phyloP scores from a whole-genome alignment of 2,797 vertebrate genomes.

The Lepilemur septentrionalis region DNA sequence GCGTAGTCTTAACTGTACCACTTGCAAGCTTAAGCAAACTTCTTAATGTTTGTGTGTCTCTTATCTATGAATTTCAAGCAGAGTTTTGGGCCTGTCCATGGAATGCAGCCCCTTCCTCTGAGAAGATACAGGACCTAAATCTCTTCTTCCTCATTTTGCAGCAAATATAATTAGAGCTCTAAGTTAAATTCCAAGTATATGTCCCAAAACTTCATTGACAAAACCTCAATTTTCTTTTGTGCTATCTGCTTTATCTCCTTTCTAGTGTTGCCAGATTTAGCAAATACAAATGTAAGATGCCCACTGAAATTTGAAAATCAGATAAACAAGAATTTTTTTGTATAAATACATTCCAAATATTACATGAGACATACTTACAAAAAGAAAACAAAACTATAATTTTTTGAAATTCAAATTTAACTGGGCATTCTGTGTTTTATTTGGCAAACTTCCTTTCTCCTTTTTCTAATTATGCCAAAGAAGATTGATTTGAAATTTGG shows the following conservation, averaged over 20 bases:
- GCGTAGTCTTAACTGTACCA: neutral
- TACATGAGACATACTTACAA: neutral
- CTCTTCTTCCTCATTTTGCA: neutral
- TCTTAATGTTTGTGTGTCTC: neutral
- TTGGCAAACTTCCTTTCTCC: neutral
- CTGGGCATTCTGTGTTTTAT: neutral
- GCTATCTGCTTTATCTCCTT: neutral
- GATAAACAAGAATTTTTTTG: neutral
- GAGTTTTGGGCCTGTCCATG: neutral
- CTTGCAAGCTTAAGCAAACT: neutral
- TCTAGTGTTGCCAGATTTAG: neutral
- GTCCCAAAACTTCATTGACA: neutral
- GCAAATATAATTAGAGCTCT: neutral
- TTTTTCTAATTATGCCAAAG: neutral
- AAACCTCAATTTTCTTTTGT: neutral
- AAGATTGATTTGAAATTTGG: neutral
- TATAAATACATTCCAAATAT: neutral
- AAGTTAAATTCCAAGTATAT: neutral
- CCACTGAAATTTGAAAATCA: neutral
- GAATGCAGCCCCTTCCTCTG: neutral
- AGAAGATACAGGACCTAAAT: neutral
- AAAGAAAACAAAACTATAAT: neutral
- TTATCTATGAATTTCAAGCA: neutral
- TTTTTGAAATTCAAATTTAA: conserved; percentile 17
- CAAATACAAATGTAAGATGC: neutral